phyloP scores from a whole-genome alignment of 2,113 vertebrate species.

The Cryptomyrus ogoouensis region DNA sequence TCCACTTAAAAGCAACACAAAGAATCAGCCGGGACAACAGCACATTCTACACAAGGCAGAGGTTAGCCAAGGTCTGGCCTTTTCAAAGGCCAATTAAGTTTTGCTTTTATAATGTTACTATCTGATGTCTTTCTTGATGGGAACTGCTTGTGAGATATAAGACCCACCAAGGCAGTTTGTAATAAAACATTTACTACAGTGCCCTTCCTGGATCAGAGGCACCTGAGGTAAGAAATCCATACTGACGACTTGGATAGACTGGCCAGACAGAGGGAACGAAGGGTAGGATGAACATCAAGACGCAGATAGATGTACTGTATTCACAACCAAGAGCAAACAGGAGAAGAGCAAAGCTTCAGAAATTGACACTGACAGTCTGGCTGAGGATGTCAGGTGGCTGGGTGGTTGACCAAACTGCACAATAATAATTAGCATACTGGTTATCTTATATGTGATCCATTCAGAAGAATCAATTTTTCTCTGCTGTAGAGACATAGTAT shows the following conservation, averaged over 20 bases:
- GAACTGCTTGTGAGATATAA: background rate
- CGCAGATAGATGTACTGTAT: background rate
- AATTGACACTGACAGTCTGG: background rate
- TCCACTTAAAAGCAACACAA: background rate
- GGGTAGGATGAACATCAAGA: background rate
- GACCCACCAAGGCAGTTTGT: background rate
- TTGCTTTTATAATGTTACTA: background rate
- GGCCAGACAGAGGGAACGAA: background rate
- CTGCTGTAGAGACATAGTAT: background rate
- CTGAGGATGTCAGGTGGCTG: background rate
- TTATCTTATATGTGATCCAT: background rate
- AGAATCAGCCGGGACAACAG: background rate
- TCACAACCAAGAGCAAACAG: background rate
- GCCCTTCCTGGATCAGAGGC: background rate
- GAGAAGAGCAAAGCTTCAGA: background rate
- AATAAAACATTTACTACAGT: background rate
- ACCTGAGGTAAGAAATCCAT: background rate
- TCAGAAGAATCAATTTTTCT: background rate
- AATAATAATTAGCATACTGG: background rate
- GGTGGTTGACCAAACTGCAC: background rate
- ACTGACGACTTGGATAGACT: background rate
- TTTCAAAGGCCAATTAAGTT: background rate
- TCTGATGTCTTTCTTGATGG: background rate
- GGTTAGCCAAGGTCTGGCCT: background rate
- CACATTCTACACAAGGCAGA: background rate